Conservation (phyloP, 2,888 invertebrate species). For the Brenthis ino region DNA sequence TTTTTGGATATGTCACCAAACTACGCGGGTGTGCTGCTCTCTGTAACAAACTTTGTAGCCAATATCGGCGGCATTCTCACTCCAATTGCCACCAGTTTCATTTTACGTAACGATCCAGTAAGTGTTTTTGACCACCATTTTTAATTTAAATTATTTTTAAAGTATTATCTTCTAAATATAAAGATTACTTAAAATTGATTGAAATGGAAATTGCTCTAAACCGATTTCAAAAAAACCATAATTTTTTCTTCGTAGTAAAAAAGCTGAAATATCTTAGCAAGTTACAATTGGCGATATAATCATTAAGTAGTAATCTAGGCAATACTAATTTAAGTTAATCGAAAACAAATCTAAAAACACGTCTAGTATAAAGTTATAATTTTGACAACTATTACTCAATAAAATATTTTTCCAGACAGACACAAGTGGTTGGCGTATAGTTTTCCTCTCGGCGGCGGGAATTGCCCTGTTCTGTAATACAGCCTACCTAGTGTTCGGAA, state of each 20-base stretch:
- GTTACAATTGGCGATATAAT: too few species aligned
- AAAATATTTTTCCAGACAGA: slow-evolving; percentile 74
- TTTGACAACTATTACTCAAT: not conserved
- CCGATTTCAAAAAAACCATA: too few species aligned
- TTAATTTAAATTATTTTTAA: too few species aligned
- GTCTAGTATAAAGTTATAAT: too few species aligned
- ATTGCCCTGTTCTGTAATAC: slow-evolving; percentile 84
- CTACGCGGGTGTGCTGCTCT: slow-evolving; percentile 90
- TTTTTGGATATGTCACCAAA: slow-evolving; percentile 92
- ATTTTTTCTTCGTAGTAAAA: too few species aligned
- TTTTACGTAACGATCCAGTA: slow-evolving; percentile 84
- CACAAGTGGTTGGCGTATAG: slow-evolving; percentile 85
- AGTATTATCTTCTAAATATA: too few species aligned
- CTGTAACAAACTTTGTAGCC: slow-evolving; percentile 88
- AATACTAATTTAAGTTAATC: too few species aligned
- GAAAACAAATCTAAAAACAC: too few species aligned
- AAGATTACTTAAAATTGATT: too few species aligned
- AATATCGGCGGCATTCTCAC: slow-evolving; percentile 87
- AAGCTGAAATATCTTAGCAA: too few species aligned
- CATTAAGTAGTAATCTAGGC: too few species aligned
- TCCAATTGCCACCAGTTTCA: slow-evolving; percentile 85
- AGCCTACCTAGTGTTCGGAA: slow-evolving; percentile 86
- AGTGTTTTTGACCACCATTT: slow-evolving; percentile 13
- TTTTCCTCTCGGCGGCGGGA: slow-evolving; percentile 87
- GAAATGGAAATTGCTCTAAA: too few species aligned